phyloP scores from a whole-genome alignment of 1,140 invertebrate genomes.

The Philotrypesis tridentata region DNA sequence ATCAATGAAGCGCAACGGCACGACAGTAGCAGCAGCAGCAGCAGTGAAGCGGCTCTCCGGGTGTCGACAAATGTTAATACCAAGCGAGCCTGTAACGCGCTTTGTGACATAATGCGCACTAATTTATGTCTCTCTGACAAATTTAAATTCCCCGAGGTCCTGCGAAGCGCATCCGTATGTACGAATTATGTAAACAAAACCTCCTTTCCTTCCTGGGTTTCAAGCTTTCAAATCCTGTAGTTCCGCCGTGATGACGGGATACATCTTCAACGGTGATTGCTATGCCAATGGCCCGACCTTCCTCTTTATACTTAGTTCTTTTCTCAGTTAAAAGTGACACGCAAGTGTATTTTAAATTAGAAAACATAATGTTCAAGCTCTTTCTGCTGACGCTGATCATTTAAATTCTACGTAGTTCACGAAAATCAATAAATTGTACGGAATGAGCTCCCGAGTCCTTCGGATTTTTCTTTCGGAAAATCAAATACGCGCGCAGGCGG shows the following conservation, averaged over 20 bases:
- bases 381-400: too few species aligned
- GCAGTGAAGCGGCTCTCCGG: not conserved
- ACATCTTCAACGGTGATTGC: not conserved
- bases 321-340: not conserved
- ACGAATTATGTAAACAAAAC: slow-evolving; percentile 13
- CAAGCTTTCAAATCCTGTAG: not conserved
- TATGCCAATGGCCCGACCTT: not conserved
- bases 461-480: too few species aligned
- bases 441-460: too few species aligned
- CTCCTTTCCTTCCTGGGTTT: not conserved
- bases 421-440: too few species aligned
- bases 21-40: not conserved
- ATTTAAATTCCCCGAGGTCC: slow-evolving; percentile 4
- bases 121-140: slow-evolving; percentile 24
- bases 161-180: not conserved
- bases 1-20: slow-evolving; percentile 31
- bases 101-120: slow-evolving; percentile 17
- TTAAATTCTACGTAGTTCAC: too few species aligned
- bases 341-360: not conserved
- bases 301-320: not conserved
- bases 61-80: slow-evolving; percentile 17
- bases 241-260: not conserved
- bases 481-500: too few species aligned
- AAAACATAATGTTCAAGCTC: not conserved
- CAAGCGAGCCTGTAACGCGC: not conserved